phyloP scores from a whole-genome alignment of 2,113 vertebrate species.

The Sylvia atricapilla region DNA sequence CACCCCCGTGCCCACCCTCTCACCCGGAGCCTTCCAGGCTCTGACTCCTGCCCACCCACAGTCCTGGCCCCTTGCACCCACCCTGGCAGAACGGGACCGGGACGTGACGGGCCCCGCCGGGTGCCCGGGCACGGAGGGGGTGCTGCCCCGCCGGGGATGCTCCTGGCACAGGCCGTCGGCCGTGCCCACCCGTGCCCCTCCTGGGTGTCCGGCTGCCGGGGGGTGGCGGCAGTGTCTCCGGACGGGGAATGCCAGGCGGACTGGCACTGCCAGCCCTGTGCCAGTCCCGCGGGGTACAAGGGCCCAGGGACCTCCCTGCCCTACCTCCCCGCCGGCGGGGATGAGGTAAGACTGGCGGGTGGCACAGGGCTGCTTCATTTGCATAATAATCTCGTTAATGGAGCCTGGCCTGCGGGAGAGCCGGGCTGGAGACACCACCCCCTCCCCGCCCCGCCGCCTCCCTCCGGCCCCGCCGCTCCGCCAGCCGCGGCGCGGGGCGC shows the following conservation, averaged over 20 bases:
- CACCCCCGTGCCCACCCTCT: not conserved
- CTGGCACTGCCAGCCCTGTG: not conserved
- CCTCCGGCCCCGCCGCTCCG: slow-evolving; percentile 32
- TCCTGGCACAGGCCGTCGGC: not conserved
- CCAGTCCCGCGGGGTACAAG: not conserved
- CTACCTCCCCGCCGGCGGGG: not conserved
- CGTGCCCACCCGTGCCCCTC: not conserved
- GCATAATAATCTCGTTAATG: slow-evolving; percentile 69
- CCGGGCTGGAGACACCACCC: slow-evolving; percentile 59
- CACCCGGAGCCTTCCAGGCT: not conserved
- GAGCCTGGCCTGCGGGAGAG: slow-evolving; percentile 65
- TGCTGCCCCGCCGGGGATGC: not conserved
- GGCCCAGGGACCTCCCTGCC: not conserved
- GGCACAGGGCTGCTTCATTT: slow-evolving; percentile 45
- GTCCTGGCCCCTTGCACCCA: not conserved
- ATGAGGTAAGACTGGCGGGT: slow-evolving; percentile 62
- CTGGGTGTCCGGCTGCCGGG: not conserved
- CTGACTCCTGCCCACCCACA: not conserved
- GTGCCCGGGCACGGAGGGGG: not conserved
- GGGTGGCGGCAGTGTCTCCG: not conserved
- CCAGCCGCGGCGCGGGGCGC: not conserved
- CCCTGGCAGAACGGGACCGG: not conserved
- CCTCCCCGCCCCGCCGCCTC: slow-evolving; percentile 48
- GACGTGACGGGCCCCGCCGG: accelerated
- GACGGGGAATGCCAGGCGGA: not conserved